These are phyloP conservation scores for Emys orbicularis DNA, from an alignment of 2,797 vertebrate genomes.

Conservation along the genomic window DNA sequence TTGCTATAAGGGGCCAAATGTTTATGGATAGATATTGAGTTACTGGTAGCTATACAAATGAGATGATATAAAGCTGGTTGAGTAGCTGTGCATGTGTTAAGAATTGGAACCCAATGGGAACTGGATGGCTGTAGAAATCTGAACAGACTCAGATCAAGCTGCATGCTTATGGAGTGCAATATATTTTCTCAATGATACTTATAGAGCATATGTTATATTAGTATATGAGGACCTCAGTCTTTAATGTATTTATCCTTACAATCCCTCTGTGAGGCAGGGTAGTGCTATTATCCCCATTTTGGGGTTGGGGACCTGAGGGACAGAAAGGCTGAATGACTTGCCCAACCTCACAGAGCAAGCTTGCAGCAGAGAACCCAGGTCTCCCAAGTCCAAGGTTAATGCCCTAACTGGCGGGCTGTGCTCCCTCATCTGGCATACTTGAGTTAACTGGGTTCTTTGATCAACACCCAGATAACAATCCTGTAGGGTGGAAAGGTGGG, in stretches of 20 bases:
- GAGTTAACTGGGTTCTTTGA: background rate
- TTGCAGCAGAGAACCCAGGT: background rate
- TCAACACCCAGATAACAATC: background rate
- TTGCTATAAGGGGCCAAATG: background rate
- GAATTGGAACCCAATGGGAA: background rate
- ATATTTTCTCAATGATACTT: too few relatives aligned
- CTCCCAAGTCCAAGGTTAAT: background rate
- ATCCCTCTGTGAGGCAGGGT: background rate
- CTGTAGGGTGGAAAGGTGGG: background rate
- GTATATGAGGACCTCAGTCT: constrained; percentile 8
- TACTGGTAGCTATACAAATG: background rate
- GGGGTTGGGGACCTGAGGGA: background rate
- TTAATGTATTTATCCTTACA: background rate
- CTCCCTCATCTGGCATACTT: constrained; percentile 2
- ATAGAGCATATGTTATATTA: background rate
- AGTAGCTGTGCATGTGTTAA: background rate
- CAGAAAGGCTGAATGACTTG: background rate
- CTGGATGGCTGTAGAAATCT: background rate
- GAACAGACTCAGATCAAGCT: background rate
- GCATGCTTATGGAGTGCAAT: background rate
- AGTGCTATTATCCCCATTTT: constrained; percentile 1
- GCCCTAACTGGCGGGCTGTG: background rate
- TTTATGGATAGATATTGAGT: background rate
- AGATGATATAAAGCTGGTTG: background rate
- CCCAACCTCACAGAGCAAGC: background rate